Base-by-base conservation (phyloP, 2,113 vertebrate genomes). In the Chitala chitala region DNA sequence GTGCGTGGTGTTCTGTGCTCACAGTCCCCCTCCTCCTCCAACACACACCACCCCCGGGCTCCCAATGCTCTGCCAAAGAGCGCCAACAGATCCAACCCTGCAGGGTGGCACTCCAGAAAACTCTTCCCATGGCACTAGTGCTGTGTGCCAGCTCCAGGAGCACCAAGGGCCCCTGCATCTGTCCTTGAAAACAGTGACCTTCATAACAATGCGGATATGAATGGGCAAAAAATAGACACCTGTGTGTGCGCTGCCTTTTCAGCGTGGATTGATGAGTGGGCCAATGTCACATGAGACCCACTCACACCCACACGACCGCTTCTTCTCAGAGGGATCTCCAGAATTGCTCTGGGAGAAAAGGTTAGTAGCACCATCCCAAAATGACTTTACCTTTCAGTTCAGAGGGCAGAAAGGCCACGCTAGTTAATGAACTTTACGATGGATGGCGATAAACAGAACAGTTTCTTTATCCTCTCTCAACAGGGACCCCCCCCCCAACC, bases 361-460 rank as follows among this genome's bases (percentile, higher is more conserved):
- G n/a, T n/a, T n/a, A n/a, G n/a, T n/a, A n/a, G n/a, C n/a, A n/a
- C n/a, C n/a, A n/a, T n/a, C n/a, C n/a, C n/a, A n/a, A 90, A 88
- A 93, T 91, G 92, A 92, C 90, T 93, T 93, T 92, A 93, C 92
- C 92, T 93, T 93, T 93, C 92, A 92, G 90, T 92, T 92, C 92
- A 89, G 90, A 90, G 91, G 91, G 90, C 92, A 93, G 88, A 92
- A 93, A n/a, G 93, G 92, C 90, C 91, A 83, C 72, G 89, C 87
- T 92, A 91, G 92, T 93, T 93, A 93, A 92, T 93, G 92, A 93
- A 92, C 92, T 93, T 93, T 93, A 89, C 91, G 91, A 93, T 92
- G 90, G 90, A 83, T 6, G 81, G 89, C 48, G 92, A 93, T 93
- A 93, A 93, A 87, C 83, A 86, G 91, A 91, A 92, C 90, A 91